phyloP scores from a whole-genome alignment of 2,113 vertebrate species.

The Redunca redunca region DNA sequence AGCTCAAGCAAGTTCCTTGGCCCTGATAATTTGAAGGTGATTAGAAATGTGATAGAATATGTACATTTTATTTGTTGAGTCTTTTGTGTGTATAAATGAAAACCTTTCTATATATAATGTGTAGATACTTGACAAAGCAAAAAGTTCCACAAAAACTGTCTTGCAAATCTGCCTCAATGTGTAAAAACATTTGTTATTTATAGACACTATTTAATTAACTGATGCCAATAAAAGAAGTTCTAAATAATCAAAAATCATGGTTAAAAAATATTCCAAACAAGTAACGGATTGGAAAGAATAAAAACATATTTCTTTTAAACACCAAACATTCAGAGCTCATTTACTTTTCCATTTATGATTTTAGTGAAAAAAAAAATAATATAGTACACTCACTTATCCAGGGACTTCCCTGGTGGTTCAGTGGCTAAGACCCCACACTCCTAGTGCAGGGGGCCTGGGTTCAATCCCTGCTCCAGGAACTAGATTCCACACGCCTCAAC shows the following conservation, averaged over 20 bases:
- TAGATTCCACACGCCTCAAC: not conserved
- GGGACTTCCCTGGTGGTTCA: not conserved
- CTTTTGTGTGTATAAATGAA: not conserved
- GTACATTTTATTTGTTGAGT: not conserved
- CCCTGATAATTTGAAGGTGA: not conserved
- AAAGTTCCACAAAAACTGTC: constrained; percentile 43
- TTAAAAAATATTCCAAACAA: not conserved
- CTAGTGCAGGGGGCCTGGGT: not conserved
- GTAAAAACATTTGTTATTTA: not conserved
- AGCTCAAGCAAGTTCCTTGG: not conserved
- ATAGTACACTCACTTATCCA: not conserved
- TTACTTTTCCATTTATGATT: not conserved
- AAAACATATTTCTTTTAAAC: not conserved
- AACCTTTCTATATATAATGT: not conserved
- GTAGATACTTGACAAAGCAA: not conserved
- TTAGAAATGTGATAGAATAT: not conserved
- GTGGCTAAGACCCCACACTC: not conserved
- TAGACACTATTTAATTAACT: not conserved
- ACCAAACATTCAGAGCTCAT: not conserved
- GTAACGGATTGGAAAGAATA: not conserved
- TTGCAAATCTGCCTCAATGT: constrained; percentile 49
- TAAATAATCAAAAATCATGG: not conserved
- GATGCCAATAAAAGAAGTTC: not conserved
- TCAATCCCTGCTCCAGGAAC: not conserved
- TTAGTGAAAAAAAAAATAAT: not conserved